Evolutionary conservation across 2,113 vertebrate genomes (phyloP), one percentile per base, ranked within the genome.

Genomic region (Cyanistes caeruleus): DNA sequence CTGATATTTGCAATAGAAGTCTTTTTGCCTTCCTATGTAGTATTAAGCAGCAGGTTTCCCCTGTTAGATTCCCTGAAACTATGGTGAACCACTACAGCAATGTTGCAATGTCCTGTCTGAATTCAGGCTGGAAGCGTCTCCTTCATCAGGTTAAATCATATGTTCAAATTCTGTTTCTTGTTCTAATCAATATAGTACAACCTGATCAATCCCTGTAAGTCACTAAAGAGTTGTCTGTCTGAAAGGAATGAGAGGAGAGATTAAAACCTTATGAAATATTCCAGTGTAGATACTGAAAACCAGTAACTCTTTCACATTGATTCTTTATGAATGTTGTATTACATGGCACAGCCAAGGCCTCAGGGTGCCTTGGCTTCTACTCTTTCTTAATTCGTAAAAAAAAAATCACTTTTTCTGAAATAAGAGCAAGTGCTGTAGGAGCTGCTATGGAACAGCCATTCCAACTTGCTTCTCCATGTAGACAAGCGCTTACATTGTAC

Each of bases 331-430:
- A 62, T 46, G 33, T 86, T 73, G 48, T 80, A 33, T 88, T 92
- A 74, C 55, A 76, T 15, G 15, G 43, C 4, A 4, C 15, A 59
- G 84, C 68, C 75, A 88, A 90, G 84, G 92, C 94, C 95, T 95
- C 27, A 6, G 96, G 85, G 85, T 94, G 83, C 63, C 59, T 92
- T 95, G 90, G 63, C 95, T 94, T 82, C 63, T 86, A 10, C 58
- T 87, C 23, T 64, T 93, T 23, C 67, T 41, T 74, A 77, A 46
- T 51, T 28, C 82, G 44, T 67, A 64, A 73, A 87, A 91, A 91
- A 88, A 68, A 41, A 39, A 39, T 39, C 31, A 60, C 52, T 60
- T 91, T 75, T 83, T 46, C 72, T 85, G 75, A 90, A 97, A 77
- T 62, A 84, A 77, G 83, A 87, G 35, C 68, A 48, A 93, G 60